Evolutionary conservation across 2,797 vertebrate species (phyloP), one percentile per base, ranked within the genome.

Genomic region (Sebastes oblongus): DNA sequence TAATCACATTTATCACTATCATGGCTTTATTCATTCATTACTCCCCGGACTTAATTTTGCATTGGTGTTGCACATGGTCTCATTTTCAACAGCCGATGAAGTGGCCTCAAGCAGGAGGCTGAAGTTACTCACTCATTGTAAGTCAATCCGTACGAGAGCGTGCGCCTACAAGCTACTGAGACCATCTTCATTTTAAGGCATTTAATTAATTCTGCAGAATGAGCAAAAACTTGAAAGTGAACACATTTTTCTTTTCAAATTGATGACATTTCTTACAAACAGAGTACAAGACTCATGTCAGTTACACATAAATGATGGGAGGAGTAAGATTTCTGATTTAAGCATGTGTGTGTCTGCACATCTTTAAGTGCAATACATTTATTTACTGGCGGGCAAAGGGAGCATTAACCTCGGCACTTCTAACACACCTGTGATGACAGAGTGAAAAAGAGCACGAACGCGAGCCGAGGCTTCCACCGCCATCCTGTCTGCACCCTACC

Each of bases 351-450:
- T 52, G 32, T 62, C 36, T 72, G 75, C 69, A 61, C 61, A 66
- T 72, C 68, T 82, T 16, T 36, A 71, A 75, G 84, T 73, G 62
- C 62, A 73, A 78, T 72, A 71, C 60, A 73, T 70, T 59, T 66
- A 61, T 62, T 75, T 13, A 59, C 75, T 18, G 58, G 56, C 10
- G 29, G 72, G 50, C 13, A 46, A 80, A 69, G 62, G 61, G 72
- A 70, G 92, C 84, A 62, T 91, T 87, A 89, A 88, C 88, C 83
- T 80, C 68, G 87, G 81, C 88, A 89, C 88, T 90, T 93, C 89
- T 85, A 90, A 92, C 88, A 88, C 87, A 93, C 89, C 91, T 91
- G 90, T 83, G 93, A 95, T 93, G 93, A 95, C 91, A 94, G 93
- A 94, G 82, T 85, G 89, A 83, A 89, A 91, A 86, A 92, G 90